phyloP scores from a whole-genome alignment of 2,797 vertebrate species.

The Lacerta viridis region DNA sequence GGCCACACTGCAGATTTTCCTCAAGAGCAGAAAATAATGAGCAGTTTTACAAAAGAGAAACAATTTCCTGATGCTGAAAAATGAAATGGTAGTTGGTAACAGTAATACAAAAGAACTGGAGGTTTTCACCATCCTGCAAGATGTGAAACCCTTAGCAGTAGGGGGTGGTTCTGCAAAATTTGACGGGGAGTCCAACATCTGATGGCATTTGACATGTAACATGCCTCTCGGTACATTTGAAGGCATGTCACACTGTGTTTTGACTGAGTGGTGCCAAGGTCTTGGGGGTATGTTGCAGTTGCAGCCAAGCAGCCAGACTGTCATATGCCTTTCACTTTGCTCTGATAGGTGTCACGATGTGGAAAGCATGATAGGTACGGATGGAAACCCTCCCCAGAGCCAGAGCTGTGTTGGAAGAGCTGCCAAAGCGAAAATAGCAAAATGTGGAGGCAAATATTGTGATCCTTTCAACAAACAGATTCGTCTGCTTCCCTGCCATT shows the following conservation, averaged over 20 bases:
- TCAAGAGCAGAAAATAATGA: not conserved
- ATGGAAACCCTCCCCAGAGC: constrained; percentile 67
- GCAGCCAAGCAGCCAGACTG: constrained; percentile 74
- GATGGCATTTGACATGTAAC: constrained; percentile 45
- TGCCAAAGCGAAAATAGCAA: constrained; percentile 58
- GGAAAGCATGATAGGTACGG: constrained; percentile 70
- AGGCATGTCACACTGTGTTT: constrained; percentile 52
- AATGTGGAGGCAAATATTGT: constrained; percentile 45
- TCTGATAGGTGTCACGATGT: constrained; percentile 49
- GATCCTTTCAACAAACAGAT: not conserved
- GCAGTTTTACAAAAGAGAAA: not conserved
- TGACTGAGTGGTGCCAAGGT: constrained; percentile 73
- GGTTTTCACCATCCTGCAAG: constrained; percentile 54
- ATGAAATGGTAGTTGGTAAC: constrained; percentile 27
- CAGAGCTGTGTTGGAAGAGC: constrained; percentile 53
- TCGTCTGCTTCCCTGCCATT: not conserved
- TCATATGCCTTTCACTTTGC: constrained; percentile 66
- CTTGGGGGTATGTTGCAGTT: constrained; percentile 63
- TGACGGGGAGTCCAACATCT: constrained; percentile 42
- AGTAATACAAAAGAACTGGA: constrained; percentile 63
- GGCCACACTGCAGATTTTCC: no score
- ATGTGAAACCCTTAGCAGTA: constrained; percentile 54
- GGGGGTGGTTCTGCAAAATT: constrained; percentile 40
- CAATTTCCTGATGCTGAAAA: not conserved
- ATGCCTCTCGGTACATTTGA: constrained; percentile 61